phyloP scores from a whole-genome alignment of 2,797 vertebrate genomes.

The Falco biarmicus region DNA sequence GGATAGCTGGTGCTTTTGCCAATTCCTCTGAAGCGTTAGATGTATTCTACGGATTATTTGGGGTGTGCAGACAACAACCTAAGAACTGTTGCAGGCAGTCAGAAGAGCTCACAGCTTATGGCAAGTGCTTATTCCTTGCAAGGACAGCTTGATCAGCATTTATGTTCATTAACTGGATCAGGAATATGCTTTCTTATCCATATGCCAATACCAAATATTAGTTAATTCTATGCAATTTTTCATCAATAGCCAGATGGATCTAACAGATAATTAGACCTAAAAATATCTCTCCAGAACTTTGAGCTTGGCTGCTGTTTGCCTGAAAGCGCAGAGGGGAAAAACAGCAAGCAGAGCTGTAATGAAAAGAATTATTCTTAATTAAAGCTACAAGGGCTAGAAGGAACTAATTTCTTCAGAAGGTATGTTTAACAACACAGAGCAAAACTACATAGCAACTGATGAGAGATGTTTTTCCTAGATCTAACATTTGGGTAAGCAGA shows the following conservation, averaged over 20 bases:
- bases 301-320: background rate
- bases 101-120: background rate
- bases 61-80: background rate
- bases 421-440: slow-evolving; percentile 38
- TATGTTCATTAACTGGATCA: background rate
- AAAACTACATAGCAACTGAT: background rate
- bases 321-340: background rate
- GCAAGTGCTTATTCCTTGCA: background rate
- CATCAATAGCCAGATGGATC: background rate
- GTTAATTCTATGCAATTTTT: background rate
- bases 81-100: background rate
- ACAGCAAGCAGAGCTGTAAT: background rate
- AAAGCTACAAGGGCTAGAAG: background rate
- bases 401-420: background rate
- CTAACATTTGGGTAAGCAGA: slow-evolving; percentile 33
- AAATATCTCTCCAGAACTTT: background rate
- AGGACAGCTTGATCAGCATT: background rate
- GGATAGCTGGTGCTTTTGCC: background rate
- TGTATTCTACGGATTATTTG: background rate
- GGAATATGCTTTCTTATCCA: background rate
- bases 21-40: background rate
- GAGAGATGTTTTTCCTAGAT: background rate
- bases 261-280: background rate
- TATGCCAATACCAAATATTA: background rate
- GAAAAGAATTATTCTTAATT: background rate